Evolutionary conservation across 2,797 vertebrate species (phyloP), one percentile per base, ranked within the genome.

Genomic region (Taenioides sp.): DNA sequence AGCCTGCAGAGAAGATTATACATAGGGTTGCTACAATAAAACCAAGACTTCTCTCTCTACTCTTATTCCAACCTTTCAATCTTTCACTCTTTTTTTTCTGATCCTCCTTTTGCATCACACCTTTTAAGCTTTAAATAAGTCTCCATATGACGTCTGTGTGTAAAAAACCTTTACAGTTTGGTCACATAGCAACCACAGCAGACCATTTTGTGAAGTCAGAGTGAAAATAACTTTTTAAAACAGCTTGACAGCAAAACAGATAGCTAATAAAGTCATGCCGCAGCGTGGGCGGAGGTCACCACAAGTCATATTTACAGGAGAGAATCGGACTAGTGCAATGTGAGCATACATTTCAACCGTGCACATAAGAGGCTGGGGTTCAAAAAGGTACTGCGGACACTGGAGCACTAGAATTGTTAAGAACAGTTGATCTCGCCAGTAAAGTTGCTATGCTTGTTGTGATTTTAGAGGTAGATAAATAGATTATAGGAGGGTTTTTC

Each of bases 1-100:
- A 68, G 76, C 84, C 77, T 76, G 65, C 72, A 54, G 77, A 71
- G 78, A 71, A 80, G 80, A 86, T 85, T 78, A 85, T 70, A 20
- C 67, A 75, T 80, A 59, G 54, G 49, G 73, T 60, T 61, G 31
- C 43, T 28, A 43, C 9, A 55, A 23, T 69, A 25, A 71, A 80
- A 63, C 74, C n/a, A 67, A 40, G 57, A 69, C 52, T 25, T 25
- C 7, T 17, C 23, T 10, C 71, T 59, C 17, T 16, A 2, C 25
- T 59, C 12, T 59, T 59, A 14, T 59, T 16, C 10, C 22, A 57
- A 11, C 11, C 22, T 12, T 57, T 57, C 10, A 57, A 55, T 80
- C 54, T 70, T 68, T 75, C 31, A 40, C 31, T 50, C 34, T 70
- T 37, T 37, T 22, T 34, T 27, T 60, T 25, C 3, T 70, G 64